A percentile compares a stretch with the other conserved stretches of the same genome.
Conservation (phyloP, 2,888 invertebrate genomes). For the Dicranocentrus wangi region DNA sequence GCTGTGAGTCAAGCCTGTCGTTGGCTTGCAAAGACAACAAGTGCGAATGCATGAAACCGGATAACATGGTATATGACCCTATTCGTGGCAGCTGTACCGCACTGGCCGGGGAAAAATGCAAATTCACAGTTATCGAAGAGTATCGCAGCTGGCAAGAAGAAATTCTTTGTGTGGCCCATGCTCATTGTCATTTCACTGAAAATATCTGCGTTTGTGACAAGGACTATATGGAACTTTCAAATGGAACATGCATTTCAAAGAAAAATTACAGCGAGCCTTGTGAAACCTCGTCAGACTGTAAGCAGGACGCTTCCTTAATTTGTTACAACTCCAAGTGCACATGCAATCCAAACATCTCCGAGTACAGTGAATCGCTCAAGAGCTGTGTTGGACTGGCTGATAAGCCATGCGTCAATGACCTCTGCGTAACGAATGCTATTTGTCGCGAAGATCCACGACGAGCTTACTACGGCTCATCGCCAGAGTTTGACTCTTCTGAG, state of each 20-base stretch:
- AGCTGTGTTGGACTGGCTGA: constrained; percentile 56
- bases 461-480: constrained; percentile 24
- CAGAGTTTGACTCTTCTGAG: constrained; percentile 29
- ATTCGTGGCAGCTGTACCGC: constrained; percentile 34
- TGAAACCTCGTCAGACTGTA: constrained; percentile 40
- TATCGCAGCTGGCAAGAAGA: constrained; percentile 57
- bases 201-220: constrained; percentile 53
- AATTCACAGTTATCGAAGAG: constrained; percentile 53
- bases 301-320: constrained; percentile 33
- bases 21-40: constrained; percentile 46
- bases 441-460: constrained; percentile 46
- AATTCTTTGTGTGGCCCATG: constrained; percentile 47
- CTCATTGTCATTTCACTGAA: constrained; percentile 40
- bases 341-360: constrained; percentile 46
- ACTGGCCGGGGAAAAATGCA: constrained; percentile 55
- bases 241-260: constrained; percentile 58
- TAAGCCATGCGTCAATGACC: constrained; percentile 57
- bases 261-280: constrained; percentile 39
- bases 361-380: constrained; percentile 13
- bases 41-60: constrained; percentile 59
- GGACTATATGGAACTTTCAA: constrained; percentile 47
- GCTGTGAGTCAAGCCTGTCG: constrained; percentile 48
- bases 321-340: constrained; percentile 44
- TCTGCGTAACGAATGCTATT: constrained; percentile 48
- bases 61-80: constrained; percentile 48